phyloP scores from a whole-genome alignment of 53 echinoderm and acorn worm genomes.

The Actinopyga echinites region DNA sequence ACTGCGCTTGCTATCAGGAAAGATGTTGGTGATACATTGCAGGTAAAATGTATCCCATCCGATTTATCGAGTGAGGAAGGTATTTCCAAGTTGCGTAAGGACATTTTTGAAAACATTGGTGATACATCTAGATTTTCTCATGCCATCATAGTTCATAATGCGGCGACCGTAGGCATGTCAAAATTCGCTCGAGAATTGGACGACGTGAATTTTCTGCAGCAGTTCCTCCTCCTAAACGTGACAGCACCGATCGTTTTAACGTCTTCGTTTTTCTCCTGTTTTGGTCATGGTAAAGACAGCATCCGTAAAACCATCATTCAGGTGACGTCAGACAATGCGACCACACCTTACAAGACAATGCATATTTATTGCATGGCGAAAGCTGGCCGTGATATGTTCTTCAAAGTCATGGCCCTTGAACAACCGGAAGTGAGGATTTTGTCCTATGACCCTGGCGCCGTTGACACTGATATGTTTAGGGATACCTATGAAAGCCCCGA shows the following conservation, averaged over 20 bases:
- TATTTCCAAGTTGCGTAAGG: background rate
- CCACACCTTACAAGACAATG: slow-evolving; percentile 46
- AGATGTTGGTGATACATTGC: slow-evolving; percentile 20
- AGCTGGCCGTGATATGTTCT: slow-evolving; percentile 69
- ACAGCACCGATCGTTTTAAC: slow-evolving; percentile 50
- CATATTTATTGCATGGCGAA: slow-evolving; percentile 63
- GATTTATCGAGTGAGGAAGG: slow-evolving; percentile 49
- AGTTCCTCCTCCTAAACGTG: slow-evolving; percentile 37
- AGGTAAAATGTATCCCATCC: slow-evolving; percentile 41
- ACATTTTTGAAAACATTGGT: slow-evolving; percentile 45
- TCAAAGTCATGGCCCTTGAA: slow-evolving; percentile 62
- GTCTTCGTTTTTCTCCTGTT: slow-evolving; percentile 44
- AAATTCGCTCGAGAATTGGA: slow-evolving; percentile 11
- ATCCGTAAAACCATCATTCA: slow-evolving; percentile 53
- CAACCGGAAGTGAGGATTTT: slow-evolving; percentile 66
- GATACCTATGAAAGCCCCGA: slow-evolving; percentile 34
- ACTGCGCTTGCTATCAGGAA: slow-evolving; percentile 48
- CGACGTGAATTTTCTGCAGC: slow-evolving; percentile 23
- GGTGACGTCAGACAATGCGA: slow-evolving; percentile 44
- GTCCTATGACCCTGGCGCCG: slow-evolving; percentile 63
- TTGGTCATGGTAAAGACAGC: slow-evolving; percentile 42
- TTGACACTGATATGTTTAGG: slow-evolving; percentile 56
- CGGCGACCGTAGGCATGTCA: slow-evolving; percentile 55
- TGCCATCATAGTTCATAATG: slow-evolving; percentile 63
- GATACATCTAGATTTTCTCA: slow-evolving; percentile 27